These are phyloP conservation scores for Takifugu rubripes DNA, from an alignment of 2,797 vertebrate genomes.

Conservation along the genomic window DNA sequence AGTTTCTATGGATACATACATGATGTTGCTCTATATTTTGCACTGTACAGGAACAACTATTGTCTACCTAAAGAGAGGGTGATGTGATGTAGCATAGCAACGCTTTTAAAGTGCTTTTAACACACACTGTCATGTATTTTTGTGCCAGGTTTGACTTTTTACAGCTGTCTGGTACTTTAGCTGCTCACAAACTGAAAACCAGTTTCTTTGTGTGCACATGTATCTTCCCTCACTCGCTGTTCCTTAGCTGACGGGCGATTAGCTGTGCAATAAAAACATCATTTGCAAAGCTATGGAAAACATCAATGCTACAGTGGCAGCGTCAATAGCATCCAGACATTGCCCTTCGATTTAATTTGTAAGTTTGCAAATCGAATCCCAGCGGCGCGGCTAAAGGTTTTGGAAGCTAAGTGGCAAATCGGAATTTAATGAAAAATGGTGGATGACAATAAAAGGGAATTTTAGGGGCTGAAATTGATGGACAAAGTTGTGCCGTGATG, in stretches of 20 bases:
- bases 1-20: conserved; percentile 70
- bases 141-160: conserved; percentile 73
- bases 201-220: conserved; percentile 50
- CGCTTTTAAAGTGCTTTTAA: conserved; percentile 69
- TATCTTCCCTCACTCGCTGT: conserved; percentile 57
- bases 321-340: conserved; percentile 14
- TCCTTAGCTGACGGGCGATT: conserved; percentile 59
- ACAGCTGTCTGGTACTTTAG: conserved; percentile 40
- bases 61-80: conserved; percentile 49
- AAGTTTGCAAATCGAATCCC: conserved; percentile 29
- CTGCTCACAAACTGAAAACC: conserved; percentile 27
- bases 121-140: conserved; percentile 56
- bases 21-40: conserved; percentile 65
- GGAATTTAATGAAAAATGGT: conserved; percentile 8
- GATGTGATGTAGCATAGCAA: conserved; percentile 63
- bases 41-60: conserved; percentile 67
- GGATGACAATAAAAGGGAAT: conserved; percentile 6
- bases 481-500: background rate
- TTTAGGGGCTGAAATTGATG: conserved; percentile 1
- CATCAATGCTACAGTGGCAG: conserved; percentile 34
- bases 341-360: conserved; percentile 27
- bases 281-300: conserved; percentile 40
- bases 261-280: conserved; percentile 73
- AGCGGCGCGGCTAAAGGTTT: background rate
- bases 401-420: conserved; percentile 9